Evolutionary conservation across 2,888 invertebrate species (phyloP).

Genomic region (Yponomeuta plumbellus): DNA sequence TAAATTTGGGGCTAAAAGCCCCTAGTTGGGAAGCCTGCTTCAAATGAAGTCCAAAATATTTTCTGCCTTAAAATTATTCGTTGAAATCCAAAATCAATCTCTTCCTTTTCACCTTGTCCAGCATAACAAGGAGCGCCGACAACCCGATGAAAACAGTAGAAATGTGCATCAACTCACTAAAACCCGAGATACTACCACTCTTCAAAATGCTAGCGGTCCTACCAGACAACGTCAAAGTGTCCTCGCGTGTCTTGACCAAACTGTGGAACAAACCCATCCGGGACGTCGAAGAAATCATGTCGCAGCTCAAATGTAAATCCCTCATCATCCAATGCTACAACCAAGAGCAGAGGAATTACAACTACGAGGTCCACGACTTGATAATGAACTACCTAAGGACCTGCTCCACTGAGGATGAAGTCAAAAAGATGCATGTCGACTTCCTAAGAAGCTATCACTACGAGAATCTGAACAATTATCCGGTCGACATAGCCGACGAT

Average conservation of each 20-base stretch:
- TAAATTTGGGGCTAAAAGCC: no score
- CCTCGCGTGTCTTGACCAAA: constrained; percentile 70
- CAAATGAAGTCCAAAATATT: no score
- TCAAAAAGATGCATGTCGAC: constrained; percentile 71
- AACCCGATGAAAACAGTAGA: constrained; percentile 72
- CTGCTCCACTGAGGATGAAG: constrained; percentile 51
- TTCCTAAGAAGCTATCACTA: constrained; percentile 77
- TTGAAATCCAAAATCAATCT: no score
- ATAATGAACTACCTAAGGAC: constrained; percentile 79
- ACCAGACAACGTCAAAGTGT: constrained; percentile 82
- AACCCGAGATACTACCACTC: constrained; percentile 57
- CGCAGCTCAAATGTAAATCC: constrained; percentile 79
- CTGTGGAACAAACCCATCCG: constrained; percentile 51
- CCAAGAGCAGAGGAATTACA: constrained; percentile 73
- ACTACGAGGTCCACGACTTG: constrained; percentile 84
- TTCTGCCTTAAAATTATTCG: no score
- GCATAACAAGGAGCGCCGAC: constrained; percentile 28
- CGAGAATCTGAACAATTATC: constrained; percentile 61
- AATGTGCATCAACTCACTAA: constrained; percentile 78
- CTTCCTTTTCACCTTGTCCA: background rate
- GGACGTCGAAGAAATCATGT: constrained; percentile 79
- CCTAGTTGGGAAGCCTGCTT: no score
- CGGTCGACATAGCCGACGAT: constrained; percentile 79
- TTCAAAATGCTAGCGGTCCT: constrained; percentile 81
- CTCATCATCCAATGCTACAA: constrained; percentile 80